Base-by-base conservation (phyloP, 2,113 vertebrate genomes). In the Sphaerodactylus townsendi region DNA sequence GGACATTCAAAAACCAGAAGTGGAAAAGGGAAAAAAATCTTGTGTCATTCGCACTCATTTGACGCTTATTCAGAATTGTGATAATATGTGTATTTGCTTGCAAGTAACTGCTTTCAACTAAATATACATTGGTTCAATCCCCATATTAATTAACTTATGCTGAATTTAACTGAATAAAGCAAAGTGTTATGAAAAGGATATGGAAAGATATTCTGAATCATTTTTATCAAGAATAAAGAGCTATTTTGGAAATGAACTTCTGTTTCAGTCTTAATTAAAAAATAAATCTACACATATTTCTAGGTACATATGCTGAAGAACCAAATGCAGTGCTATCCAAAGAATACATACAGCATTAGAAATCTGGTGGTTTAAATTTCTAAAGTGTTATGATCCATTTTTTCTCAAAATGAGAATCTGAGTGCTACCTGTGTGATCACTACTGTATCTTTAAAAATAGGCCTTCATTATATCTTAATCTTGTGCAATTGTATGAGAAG, bases 101-200 rank as follows among this genome's bases (percentile, higher is more conserved):
- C 25, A 19, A 28, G 25, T 62, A 62, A 62, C 5, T 25, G 28
- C 59, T 28, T 25, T 28, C 59, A 62, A 10, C 59, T 62, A 28
- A 28, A 28, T 19, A 59, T 59, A 59, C 56, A 59, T 15, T 19
- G 5, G 14, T 2, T 17, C 50, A 53, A 53, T 17, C 25, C 21
- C 39, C 50, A 84, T 69, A 56, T 81, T 90, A 94, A 90, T n/a
- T 80, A 89, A 93, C 86, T 80, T 62, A 4, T 87, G 30, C 86
- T 94, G 93, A 83, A 89, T 72, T 93, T 93, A 91, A 92, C 79
- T 91, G 79, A 92, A 91, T 86, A 92, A 94, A 88, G 84, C 86
- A 33, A 88, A 89, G 33, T 79, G 13, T 64, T 85, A 73, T 64
- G 70, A 84, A 94, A 95, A 92, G 90, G 70, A 46, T 23, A 1